These are phyloP conservation scores for Syngnathus floridae DNA, from an alignment of 2,113 vertebrate species.

Conservation along the genomic window DNA sequence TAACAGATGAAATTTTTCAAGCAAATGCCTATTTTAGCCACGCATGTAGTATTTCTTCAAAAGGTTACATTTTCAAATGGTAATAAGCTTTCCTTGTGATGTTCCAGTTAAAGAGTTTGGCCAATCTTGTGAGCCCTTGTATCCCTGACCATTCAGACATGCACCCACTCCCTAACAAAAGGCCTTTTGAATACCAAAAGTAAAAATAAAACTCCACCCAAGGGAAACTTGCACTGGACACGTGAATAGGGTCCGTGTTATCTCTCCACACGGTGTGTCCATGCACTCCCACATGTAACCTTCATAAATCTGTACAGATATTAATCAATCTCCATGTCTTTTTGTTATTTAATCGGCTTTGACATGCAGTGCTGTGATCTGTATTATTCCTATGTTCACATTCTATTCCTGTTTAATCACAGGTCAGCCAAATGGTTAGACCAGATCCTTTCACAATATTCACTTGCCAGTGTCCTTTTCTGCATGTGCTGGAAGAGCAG, in stretches of 20 bases:
- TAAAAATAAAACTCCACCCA: too few relatives aligned
- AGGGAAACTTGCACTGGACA: too few relatives aligned
- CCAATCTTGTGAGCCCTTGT: too few relatives aligned
- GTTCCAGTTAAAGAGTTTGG: too few relatives aligned
- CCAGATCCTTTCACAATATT: conserved; percentile 27
- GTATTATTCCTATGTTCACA: conserved; percentile 21
- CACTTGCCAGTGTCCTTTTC: conserved; percentile 17
- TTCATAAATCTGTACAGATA: neutral
- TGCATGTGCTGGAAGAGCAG: conserved; percentile 32
- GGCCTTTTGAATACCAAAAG: too few relatives aligned
- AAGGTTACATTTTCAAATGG: too few relatives aligned
- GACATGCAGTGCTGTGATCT: conserved; percentile 13
- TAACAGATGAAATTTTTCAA: too few relatives aligned
- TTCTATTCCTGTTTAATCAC: conserved; percentile 34
- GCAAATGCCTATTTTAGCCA: too few relatives aligned
- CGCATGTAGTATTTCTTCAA: too few relatives aligned
- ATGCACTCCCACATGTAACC: neutral
- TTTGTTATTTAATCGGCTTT: conserved; percentile 1
- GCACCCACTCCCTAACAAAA: too few relatives aligned
- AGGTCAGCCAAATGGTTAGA: conserved; percentile 24
- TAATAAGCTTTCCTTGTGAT: too few relatives aligned
- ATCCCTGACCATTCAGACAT: too few relatives aligned
- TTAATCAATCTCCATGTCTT: conserved; percentile 9
- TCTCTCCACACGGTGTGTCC: conserved; percentile 7
- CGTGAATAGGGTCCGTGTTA: neutral